Conservation (phyloP, 2,113 vertebrate genomes). For the Lota lota region DNA sequence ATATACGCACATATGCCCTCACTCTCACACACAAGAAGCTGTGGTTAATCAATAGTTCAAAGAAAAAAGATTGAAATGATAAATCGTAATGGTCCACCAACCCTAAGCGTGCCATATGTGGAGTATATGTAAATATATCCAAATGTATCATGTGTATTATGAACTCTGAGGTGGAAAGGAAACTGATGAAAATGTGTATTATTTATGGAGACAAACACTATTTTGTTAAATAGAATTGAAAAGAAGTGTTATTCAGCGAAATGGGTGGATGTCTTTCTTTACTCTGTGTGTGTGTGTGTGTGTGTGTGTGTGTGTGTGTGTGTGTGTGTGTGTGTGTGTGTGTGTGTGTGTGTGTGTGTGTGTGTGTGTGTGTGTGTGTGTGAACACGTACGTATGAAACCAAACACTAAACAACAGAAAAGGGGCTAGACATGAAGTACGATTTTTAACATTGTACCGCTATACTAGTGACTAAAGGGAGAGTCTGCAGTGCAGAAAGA, state of each 20-base stretch:
- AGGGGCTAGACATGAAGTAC: background rate
- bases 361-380: too few relatives aligned
- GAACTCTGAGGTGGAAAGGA: slow-evolving; percentile 62
- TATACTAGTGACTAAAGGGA: background rate
- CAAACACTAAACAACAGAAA: too few relatives aligned
- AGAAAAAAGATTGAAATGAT: slow-evolving; percentile 8
- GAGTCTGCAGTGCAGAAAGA: slow-evolving; percentile 12
- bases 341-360: too few relatives aligned
- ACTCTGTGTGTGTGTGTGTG: slow-evolving; percentile 7
- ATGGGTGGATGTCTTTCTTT: slow-evolving; percentile 53
- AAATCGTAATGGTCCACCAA: slow-evolving; percentile 30
- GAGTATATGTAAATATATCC: slow-evolving; percentile 73
- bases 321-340: too few relatives aligned
- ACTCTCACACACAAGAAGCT: slow-evolving; percentile 30
- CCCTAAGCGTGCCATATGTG: slow-evolving; percentile 60
- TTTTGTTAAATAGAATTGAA: slow-evolving; percentile 96
- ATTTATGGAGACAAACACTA: slow-evolving; percentile 83
- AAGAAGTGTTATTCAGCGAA: slow-evolving; percentile 80
- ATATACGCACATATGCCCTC: slow-evolving; percentile 19
- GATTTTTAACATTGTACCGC: background rate
- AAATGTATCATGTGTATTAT: slow-evolving; percentile 72
- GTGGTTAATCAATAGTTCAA: slow-evolving; percentile 6
- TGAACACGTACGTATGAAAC: too few relatives aligned
- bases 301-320: background rate
- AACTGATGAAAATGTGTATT: slow-evolving; percentile 77